Evolutionary conservation across 1,140 invertebrate species (phyloP), one percentile per base, ranked within the genome.

Genomic region (Spodoptera litura): DNA sequence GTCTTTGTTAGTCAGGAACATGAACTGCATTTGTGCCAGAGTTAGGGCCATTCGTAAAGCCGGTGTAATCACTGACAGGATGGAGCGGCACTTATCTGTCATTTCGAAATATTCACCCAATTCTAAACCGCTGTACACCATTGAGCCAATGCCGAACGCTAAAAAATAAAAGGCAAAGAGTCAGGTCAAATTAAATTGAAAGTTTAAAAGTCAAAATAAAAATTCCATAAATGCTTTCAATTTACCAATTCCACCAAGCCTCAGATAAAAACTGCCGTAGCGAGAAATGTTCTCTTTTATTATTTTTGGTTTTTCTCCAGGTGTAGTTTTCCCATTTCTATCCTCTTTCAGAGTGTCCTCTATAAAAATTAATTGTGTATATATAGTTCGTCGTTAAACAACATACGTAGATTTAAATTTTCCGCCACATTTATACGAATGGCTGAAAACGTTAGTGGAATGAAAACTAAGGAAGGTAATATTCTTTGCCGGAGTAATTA

Each of bases 231-330:
- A 64, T 78, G 55, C 77, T 81, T 70, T 13, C 64, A 20, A 83
- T 44, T 85, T 88, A 92, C 97, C 96, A 76, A 98, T 97, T 59
- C 97, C 97, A 55, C 97, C 97, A 56, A 98, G 95, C 82, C 97
- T 95, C 31, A 98, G 95, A 95, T 98, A 98, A 94, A 98, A 98
- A 93, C 96, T 97, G 38, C 96, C 96, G 85, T 96, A 96, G 81
- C 95, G 86, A n/a, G 92, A 92, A 72, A 94, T 92, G 49, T 68
- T 83, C 83, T 93, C 91, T 70, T 93, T 93, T 55, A 95, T 93
- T 55, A 95, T 85, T 87, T 94, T 92, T 75, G 82, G 78, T 91
- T 92, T 94, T 79, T 91, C 87, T 84, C 61, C 85, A 3, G 90
- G 87, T 20, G 88, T 88, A 8, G 82, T 75, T 90, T 90, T 91